Conservation (phyloP, 1,140 invertebrate species). For the Copidosoma floridanum region DNA sequence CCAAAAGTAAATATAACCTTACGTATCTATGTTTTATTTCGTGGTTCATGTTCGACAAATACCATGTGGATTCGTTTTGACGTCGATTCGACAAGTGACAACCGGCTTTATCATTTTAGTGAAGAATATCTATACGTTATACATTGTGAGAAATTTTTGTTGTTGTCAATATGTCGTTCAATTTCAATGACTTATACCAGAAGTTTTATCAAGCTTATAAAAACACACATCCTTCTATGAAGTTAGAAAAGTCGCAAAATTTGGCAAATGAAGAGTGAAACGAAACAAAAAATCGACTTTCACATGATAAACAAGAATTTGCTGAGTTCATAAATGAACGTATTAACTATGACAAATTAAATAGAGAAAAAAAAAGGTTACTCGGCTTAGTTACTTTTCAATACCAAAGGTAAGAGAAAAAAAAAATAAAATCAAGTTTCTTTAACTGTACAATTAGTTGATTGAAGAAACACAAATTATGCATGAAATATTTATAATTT, state of each 20-base stretch:
- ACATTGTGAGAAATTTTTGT: no score
- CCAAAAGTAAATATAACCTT: no score
- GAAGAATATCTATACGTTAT: no score
- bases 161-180: no score
- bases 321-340: conserved; percentile 3
- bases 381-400: not conserved
- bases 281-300: not conserved
- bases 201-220: conserved; percentile 10
- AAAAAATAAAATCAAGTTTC: not conserved
- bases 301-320: conserved; percentile 7
- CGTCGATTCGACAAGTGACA: no score
- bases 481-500: not conserved
- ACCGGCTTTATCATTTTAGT: no score
- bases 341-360: conserved; percentile 7
- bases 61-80: no score
- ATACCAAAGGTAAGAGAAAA: not conserved
- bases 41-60: no score
- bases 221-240: not conserved
- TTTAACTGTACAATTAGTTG: no score
- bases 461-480: no score
- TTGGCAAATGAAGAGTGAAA: conserved; percentile 1
- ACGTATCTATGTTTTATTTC: no score
- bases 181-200: not conserved
- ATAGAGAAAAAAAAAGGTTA: conserved; percentile 4
- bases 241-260: not conserved